A percentile compares a stretch with the other conserved stretches of the same genome.
Conservation (phyloP, 2,113 vertebrate species). For the Brachyistius frenatus region DNA sequence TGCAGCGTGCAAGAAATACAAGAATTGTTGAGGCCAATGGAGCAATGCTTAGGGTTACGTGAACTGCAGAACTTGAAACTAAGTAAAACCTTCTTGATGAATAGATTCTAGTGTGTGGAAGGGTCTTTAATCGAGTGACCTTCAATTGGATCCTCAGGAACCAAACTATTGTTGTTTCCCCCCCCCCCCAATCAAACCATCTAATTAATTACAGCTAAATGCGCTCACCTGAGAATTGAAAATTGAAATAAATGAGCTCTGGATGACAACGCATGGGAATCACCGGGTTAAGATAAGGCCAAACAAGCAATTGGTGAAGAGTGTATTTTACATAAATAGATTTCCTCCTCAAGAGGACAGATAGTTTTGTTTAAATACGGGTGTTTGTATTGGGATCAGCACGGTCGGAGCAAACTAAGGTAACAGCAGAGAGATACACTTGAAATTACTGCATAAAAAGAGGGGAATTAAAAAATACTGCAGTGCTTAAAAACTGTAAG, state of each 20-base stretch:
- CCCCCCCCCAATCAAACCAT: neutral
- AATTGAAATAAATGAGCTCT: conserved; percentile 9
- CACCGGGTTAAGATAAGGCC: neutral
- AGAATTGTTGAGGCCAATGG: no score
- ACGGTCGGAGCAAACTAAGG: neutral
- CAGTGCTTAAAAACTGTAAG: conserved; percentile 26
- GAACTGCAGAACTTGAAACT: neutral
- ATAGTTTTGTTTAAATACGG: neutral
- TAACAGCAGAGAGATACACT: neutral
- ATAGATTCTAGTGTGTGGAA: conserved; percentile 6
- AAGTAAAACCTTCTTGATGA: neutral
- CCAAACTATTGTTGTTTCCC: conserved; percentile 22
- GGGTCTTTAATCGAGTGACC: conserved; percentile 18
- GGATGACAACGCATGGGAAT: neutral
- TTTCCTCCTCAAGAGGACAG: neutral
- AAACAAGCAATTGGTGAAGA: neutral
- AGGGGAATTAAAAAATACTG: conserved; percentile 14
- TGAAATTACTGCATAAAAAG: conserved; percentile 5
- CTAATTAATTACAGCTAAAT: conserved; percentile 51
- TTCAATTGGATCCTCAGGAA: conserved; percentile 35
- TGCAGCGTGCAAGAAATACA: neutral
- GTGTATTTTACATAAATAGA: no score
- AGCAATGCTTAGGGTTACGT: neutral
- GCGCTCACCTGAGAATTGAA: conserved; percentile 2
- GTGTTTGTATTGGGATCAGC: neutral